phyloP scores from a whole-genome alignment of 1,140 invertebrate genomes.

The Drosophila nigrodunni region DNA sequence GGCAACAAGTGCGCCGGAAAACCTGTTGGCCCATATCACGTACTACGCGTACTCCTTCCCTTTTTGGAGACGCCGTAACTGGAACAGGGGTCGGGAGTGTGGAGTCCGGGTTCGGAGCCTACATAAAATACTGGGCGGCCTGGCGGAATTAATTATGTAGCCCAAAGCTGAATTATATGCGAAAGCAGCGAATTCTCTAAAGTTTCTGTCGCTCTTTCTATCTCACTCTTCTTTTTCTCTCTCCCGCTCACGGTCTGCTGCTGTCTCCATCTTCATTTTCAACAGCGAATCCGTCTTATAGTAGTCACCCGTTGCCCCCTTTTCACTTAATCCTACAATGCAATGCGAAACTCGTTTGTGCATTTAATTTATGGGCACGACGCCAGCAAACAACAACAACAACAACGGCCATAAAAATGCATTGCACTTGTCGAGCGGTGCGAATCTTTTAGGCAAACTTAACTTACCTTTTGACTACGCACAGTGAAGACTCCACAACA shows the following conservation, averaged over 20 bases:
- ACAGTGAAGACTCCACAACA: constrained; percentile 20
- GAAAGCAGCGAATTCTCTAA: constrained; percentile 66
- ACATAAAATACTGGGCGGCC: constrained; percentile 64
- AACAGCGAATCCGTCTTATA: constrained; percentile 5
- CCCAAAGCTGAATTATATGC: constrained; percentile 83
- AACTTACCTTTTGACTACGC: constrained; percentile 50
- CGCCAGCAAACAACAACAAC: constrained; percentile 45
- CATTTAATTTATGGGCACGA: constrained; percentile 82
- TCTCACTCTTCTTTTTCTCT: constrained; percentile 9
- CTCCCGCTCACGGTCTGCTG: neutral
- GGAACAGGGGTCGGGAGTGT: neutral
- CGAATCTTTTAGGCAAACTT: constrained; percentile 51
- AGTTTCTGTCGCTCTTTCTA: constrained; percentile 10
- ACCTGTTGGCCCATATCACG: constrained; percentile 82
- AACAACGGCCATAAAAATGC: constrained; percentile 52
- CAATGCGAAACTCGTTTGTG: constrained; percentile 79
- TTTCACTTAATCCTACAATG: constrained; percentile 71
- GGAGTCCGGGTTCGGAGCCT: constrained; percentile 17
- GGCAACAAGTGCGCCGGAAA: constrained; percentile 75
- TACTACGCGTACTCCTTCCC: constrained; percentile 59
- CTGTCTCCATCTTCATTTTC: constrained; percentile 5
- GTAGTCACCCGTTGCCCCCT: constrained; percentile 46
- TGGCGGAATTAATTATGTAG: constrained; percentile 83
- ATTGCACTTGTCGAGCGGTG: constrained; percentile 74
- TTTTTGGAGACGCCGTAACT: constrained; percentile 23